Evolutionary conservation across 2,888 invertebrate genomes (phyloP).

Genomic region (Acrobasis suavella): DNA sequence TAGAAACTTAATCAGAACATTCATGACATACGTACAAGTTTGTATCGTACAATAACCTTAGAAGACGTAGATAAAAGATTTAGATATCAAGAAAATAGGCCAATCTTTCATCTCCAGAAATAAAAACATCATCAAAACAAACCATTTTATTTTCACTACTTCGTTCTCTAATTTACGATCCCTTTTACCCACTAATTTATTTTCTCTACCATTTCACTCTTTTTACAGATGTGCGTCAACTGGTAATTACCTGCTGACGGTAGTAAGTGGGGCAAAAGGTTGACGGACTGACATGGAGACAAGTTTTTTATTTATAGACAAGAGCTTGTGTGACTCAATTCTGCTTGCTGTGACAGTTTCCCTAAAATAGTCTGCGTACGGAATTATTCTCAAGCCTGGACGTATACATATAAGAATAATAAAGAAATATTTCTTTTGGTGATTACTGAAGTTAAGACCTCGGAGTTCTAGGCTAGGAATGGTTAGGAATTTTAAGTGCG

Average conservation of each 20-base stretch:
- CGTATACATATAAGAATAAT: too few species aligned
- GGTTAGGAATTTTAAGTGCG: too few species aligned
- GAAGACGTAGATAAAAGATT: not conserved
- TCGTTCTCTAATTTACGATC: not conserved
- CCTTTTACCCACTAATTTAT: not conserved
- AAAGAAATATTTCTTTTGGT: too few species aligned
- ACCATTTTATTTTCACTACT: not conserved
- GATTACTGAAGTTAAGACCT: too few species aligned
- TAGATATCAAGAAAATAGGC: not conserved
- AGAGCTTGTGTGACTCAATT: slow-evolving; percentile 10
- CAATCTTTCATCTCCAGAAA: not conserved
- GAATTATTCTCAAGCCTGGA: not conserved
- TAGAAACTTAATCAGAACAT: too few species aligned
- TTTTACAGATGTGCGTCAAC: slow-evolving; percentile 26
- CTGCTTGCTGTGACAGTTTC: slow-evolving; percentile 16
- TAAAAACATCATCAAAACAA: not conserved
- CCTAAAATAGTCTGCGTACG: slow-evolving; percentile 10
- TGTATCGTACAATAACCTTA: too few species aligned
- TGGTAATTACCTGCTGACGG: slow-evolving; percentile 42
- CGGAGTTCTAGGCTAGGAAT: too few species aligned
- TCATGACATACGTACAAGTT: too few species aligned
- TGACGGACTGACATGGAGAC: slow-evolving; percentile 37
- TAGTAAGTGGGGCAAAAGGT: slow-evolving; percentile 44
- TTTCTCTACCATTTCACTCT: not conserved
- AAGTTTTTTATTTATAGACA: slow-evolving; percentile 26